Base-by-base conservation (phyloP, 2,888 invertebrate genomes). In the Holacanthella duospinosa region DNA sequence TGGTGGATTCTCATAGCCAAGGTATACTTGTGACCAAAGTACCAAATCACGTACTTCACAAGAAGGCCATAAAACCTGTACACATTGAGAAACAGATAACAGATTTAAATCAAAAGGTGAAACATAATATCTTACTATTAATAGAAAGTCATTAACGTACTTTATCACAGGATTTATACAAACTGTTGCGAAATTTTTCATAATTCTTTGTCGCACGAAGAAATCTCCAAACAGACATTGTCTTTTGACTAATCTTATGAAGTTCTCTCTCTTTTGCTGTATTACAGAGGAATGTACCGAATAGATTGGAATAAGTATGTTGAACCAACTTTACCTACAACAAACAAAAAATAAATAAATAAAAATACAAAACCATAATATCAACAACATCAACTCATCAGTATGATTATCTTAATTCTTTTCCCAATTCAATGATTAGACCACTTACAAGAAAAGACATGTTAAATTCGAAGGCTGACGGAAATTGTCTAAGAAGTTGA, bases 231-330 rank as follows among this genome's bases (percentile, higher is more conserved):
- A 94, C 88, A 24, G 89, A 88, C 76, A 89, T 88, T 2, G 87
- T 85, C 70, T 83, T 81, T 67, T 86, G 86, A 59, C 80, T 79
- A 65, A 86, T 83, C 62, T 85, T 82, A 68, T 82, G 78, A 63
- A 82, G 82, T 59, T 78, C 77, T 44, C 91, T 84, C 78, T 90
- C 89, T 73, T 85, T 85, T 60, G 83, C 80, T 48, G 86, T 84
- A 82, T 96, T 95, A 80, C 91, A 93, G 71, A 96, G 83, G 82
- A 97, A 97, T 73, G 94, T 95, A 72, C 96, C 96, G 81, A 94
- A 97, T 76, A 97, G 83, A 78, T 93, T 92, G 66, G 96, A 94
- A 79, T 95, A 93, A 59, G 89, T 87, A 80, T 97, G 97, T 71
- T 94, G 93, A 1, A 88, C 92, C 75, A 97, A 81, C 81, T 95